Percentiles rank a stretch among this genome's conserved stretches.
Conservation (phyloP, 1,140 invertebrate species). For the Apocrypta bakeri region DNA sequence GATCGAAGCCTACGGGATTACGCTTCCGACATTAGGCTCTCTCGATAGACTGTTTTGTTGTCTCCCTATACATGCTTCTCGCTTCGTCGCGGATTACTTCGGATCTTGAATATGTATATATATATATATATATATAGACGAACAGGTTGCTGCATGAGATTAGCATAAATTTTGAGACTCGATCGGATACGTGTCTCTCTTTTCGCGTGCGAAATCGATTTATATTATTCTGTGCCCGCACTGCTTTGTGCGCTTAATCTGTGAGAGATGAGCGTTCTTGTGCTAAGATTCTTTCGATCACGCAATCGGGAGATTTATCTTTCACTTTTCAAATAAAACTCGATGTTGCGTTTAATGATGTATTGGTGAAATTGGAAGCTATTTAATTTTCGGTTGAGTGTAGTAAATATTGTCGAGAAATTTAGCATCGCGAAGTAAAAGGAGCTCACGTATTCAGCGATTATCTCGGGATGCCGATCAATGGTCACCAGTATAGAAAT, state of each 20-base stretch:
- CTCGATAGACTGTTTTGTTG: not conserved
- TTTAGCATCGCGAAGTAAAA: too few relatives aligned
- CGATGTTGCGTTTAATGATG: too few relatives aligned
- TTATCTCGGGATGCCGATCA: not conserved
- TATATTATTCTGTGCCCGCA: not conserved
- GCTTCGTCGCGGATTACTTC: constrained; percentile 15
- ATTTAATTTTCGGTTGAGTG: too few relatives aligned
- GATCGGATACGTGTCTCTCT: not conserved
- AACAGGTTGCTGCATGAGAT: not conserved
- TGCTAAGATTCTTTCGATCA: not conserved
- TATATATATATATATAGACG: not conserved
- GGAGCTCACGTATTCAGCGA: too few relatives aligned
- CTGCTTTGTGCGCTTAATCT: too few relatives aligned
- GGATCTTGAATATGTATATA: not conserved
- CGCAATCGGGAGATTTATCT: not conserved
- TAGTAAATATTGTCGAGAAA: too few relatives aligned
- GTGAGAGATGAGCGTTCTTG: too few relatives aligned
- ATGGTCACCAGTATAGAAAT: not conserved
- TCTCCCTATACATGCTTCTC: not conserved
- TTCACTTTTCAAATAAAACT: not conserved
- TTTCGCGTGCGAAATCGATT: not conserved
- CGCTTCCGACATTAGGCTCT: constrained; percentile 14
- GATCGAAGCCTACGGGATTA: constrained; percentile 11
- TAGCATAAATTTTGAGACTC: not conserved
- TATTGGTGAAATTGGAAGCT: too few relatives aligned